These are phyloP conservation scores for Latrodectus geometricus DNA, from an alignment of 1,140 invertebrate genomes.

Conservation along the genomic window DNA sequence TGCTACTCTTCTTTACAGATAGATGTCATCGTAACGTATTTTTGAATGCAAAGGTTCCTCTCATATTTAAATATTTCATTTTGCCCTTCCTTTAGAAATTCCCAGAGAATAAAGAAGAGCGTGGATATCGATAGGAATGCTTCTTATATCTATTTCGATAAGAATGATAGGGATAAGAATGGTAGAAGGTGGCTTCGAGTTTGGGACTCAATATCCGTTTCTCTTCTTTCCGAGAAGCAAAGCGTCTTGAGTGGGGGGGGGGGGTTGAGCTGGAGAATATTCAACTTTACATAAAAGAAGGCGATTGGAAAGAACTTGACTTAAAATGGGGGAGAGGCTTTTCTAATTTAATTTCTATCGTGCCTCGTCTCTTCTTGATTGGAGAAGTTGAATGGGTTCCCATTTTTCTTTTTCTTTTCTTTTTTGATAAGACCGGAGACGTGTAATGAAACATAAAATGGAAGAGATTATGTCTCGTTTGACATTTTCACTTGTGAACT, in stretches of 20 bases:
- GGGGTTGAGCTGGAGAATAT: neutral
- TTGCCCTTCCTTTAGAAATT: conserved; percentile 17
- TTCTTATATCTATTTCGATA: conserved; percentile 55
- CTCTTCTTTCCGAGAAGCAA: neutral
- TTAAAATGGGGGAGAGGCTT: conserved; percentile 14
- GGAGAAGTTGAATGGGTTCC: neutral
- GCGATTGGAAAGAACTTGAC: conserved; percentile 24
- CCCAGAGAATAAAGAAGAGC: neutral
- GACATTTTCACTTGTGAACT: no score
- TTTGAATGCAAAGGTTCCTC: conserved; percentile 31
- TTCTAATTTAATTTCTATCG: conserved; percentile 40
- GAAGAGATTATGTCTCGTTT: neutral
- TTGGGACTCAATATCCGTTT: conserved; percentile 22
- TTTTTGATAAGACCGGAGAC: neutral
- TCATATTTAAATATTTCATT: conserved; percentile 60
- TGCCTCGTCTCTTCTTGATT: neutral
- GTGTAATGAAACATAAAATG: conserved; percentile 11
- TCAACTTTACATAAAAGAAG: neutral
- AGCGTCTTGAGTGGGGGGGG: neutral
- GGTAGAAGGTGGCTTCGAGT: neutral
- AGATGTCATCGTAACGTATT: conserved; percentile 30
- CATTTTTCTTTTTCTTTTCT: neutral
- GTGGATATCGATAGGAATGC: conserved; percentile 30
- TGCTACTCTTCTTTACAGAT: conserved; percentile 7
- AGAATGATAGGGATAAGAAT: conserved; percentile 41